These are phyloP conservation scores for Wasmannia auropunctata DNA, from an alignment of 1,140 invertebrate species.

Conservation along the genomic window DNA sequence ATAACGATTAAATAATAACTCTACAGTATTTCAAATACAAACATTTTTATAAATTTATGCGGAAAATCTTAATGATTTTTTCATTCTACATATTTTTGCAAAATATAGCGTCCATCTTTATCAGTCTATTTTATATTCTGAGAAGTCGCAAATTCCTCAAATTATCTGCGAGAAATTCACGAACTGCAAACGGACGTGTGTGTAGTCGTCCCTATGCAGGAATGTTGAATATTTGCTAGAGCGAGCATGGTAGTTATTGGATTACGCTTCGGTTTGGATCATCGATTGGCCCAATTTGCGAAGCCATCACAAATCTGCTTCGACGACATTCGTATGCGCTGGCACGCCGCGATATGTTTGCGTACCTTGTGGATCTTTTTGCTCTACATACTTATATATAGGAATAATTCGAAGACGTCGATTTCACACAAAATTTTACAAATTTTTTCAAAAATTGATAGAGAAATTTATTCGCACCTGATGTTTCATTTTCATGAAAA, in stretches of 20 bases:
- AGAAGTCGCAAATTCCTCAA: background rate
- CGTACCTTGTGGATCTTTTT: background rate
- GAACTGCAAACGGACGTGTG: slow-evolving; percentile 3
- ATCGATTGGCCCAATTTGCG: slow-evolving; percentile 68
- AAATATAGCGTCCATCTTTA: background rate
- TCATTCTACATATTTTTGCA: background rate
- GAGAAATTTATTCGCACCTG: background rate
- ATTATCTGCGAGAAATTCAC: background rate
- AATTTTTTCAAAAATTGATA: background rate
- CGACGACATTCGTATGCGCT: background rate
- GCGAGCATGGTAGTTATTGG: slow-evolving; percentile 24
- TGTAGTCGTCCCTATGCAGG: background rate
- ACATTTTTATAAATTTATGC: background rate
- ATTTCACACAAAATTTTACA: background rate
- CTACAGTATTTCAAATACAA: too few species aligned
- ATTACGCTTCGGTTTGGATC: slow-evolving; percentile 51
- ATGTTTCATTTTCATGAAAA: background rate
- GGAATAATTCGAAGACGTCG: background rate
- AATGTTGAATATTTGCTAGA: slow-evolving; percentile 50
- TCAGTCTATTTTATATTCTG: background rate
- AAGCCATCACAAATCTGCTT: slow-evolving; percentile 64
- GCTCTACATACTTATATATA: background rate
- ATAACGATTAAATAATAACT: background rate
- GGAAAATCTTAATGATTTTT: background rate
- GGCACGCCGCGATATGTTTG: background rate